Evolutionary conservation across 2,113 vertebrate species (phyloP).

Genomic region (Tichodroma muraria): DNA sequence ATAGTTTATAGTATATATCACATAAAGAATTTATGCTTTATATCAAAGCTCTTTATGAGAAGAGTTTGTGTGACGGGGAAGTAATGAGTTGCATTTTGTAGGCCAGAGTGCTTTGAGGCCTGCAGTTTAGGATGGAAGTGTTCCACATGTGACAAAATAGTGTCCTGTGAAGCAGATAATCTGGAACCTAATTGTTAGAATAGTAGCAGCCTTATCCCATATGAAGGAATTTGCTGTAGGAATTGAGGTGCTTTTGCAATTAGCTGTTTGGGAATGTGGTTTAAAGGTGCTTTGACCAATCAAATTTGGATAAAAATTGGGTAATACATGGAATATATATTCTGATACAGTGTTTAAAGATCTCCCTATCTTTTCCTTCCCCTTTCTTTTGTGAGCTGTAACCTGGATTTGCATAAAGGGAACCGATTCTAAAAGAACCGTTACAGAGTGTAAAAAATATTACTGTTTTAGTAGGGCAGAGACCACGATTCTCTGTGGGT

Average conservation of each 20-base stretch:
- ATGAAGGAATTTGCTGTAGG: background rate
- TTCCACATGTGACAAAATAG: background rate
- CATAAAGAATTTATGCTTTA: background rate
- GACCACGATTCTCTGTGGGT: background rate
- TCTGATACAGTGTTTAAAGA: background rate
- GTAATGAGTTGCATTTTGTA: background rate
- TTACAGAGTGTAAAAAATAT: background rate
- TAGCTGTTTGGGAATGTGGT: background rate
- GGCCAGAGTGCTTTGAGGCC: background rate
- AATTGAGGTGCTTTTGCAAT: background rate
- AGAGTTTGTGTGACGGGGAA: background rate
- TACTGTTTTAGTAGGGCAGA: background rate
- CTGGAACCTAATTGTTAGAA: background rate
- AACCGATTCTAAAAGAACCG: constrained; percentile 48
- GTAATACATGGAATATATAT: background rate
- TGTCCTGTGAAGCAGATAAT: background rate
- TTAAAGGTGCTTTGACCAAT: background rate
- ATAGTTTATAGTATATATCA: background rate
- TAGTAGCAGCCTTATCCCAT: background rate
- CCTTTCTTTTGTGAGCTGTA: constrained; percentile 18
- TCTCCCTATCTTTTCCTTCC: constrained; percentile 1
- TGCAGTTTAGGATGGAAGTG: background rate
- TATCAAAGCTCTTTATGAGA: background rate
- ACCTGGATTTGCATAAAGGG: constrained; percentile 52
- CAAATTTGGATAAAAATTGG: background rate